Conservation (phyloP, 2,888 invertebrate species). For the Scaptodrosophila latifasciaeformis region DNA sequence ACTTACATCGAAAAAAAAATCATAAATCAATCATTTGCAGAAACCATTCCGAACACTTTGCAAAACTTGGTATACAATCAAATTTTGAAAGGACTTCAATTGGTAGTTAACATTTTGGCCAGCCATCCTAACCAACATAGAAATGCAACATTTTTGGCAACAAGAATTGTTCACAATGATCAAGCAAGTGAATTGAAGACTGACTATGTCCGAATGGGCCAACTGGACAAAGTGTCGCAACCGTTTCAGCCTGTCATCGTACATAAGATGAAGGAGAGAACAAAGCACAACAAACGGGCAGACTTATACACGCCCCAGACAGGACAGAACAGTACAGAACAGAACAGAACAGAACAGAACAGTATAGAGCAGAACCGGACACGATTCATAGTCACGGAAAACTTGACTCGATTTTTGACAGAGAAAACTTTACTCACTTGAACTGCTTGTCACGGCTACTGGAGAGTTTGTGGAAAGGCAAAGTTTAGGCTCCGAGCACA, state of each 20-base stretch:
- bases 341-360: no score
- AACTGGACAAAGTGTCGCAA: no score
- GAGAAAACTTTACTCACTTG: slow-evolving; percentile 31
- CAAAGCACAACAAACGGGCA: slow-evolving; percentile 35
- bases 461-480: background rate
- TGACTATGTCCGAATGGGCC: no score
- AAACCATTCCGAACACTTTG: background rate
- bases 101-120: no score
- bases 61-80: no score
- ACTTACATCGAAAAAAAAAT: no score
- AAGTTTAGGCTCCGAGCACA: slow-evolving; percentile 6
- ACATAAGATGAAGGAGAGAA: slow-evolving; percentile 19
- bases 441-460: background rate
- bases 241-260: slow-evolving; percentile 27
- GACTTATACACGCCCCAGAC: slow-evolving; percentile 6
- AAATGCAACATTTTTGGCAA: no score
- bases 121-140: no score
- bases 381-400: slow-evolving; percentile 13
- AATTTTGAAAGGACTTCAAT: no score
- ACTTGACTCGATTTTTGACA: slow-evolving; percentile 23
- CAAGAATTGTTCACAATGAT: background rate
- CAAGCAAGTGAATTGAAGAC: no score
- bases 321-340: background rate
- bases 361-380: slow-evolving; percentile 1
- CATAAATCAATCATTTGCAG: background rate